Percentiles rank a stretch among this genome's conserved stretches.
Conservation (phyloP, 1,140 invertebrate genomes). For the Polypedilum vanderplanki region DNA sequence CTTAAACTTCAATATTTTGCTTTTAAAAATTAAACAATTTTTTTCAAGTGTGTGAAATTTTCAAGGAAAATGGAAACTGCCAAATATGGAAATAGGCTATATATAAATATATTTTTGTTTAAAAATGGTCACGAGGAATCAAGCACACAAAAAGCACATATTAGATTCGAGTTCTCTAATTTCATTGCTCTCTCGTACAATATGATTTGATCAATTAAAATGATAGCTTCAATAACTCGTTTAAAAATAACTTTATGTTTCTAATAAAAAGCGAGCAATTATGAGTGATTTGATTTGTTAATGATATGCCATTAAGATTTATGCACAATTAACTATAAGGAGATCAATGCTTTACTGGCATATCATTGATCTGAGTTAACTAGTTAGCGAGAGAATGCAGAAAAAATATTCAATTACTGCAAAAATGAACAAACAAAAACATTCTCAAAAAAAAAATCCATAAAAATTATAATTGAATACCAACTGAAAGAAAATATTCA, state of each 20-base stretch:
- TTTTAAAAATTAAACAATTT: not conserved
- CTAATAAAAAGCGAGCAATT: no score
- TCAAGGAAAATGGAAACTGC: not conserved
- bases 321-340: no score
- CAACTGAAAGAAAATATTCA: no score
- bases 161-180: not conserved
- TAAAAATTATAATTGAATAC: not conserved
- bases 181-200: not conserved
- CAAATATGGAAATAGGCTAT: not conserved
- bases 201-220: not conserved
- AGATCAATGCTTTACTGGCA: no score
- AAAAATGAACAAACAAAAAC: not conserved
- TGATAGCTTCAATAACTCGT: not conserved
- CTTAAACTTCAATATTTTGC: conserved; percentile 11
- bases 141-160: not conserved
- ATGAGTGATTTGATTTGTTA: no score
- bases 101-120: not conserved
- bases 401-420: not conserved
- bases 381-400: no score
- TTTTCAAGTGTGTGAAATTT: not conserved
- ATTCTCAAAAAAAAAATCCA: not conserved
- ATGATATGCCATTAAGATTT: no score
- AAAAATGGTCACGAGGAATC: not conserved
- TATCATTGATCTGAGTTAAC: not conserved
- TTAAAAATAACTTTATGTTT: not conserved